Evolutionary conservation across 2,888 invertebrate species (phyloP).

Genomic region (Pyrrhosoma nymphula): DNA sequence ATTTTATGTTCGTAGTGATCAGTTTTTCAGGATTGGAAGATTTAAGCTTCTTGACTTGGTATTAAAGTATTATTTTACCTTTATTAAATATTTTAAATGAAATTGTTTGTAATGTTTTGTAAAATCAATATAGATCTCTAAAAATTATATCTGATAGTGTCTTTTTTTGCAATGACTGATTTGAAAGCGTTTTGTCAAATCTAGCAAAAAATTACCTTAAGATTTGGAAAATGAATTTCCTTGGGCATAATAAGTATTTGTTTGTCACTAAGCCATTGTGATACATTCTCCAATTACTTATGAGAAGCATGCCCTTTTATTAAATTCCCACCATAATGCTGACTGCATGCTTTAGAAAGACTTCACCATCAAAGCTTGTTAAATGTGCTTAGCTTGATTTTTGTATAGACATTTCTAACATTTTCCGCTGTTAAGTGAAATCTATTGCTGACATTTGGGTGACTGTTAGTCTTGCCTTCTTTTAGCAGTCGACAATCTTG

Average conservation of each 20-base stretch:
- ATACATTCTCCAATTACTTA: not conserved
- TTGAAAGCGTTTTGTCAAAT: not conserved
- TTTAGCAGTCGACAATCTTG: not conserved
- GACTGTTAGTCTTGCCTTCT: not conserved
- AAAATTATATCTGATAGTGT: not conserved
- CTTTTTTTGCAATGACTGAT: not conserved
- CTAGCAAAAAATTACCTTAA: not conserved
- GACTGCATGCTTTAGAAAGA: too few relatives aligned
- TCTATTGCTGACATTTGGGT: not conserved
- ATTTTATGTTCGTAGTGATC: not conserved
- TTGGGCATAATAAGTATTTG: not conserved
- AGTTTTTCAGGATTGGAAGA: too few relatives aligned
- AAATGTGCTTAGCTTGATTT: not conserved
- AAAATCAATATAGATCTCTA: not conserved
- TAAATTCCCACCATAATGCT: too few relatives aligned
- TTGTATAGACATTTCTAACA: not conserved
- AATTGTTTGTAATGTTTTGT: not conserved
- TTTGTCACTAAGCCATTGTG: not conserved
- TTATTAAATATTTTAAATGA: not conserved
- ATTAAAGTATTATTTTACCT: not conserved
- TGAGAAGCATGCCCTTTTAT: not conserved
- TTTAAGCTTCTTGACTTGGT: not conserved
- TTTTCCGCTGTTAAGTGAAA: not conserved
- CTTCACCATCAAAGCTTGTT: not conserved
- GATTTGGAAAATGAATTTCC: not conserved